phyloP scores from a whole-genome alignment of 1,140 invertebrate species.

The Lasioglossum baleicum region DNA sequence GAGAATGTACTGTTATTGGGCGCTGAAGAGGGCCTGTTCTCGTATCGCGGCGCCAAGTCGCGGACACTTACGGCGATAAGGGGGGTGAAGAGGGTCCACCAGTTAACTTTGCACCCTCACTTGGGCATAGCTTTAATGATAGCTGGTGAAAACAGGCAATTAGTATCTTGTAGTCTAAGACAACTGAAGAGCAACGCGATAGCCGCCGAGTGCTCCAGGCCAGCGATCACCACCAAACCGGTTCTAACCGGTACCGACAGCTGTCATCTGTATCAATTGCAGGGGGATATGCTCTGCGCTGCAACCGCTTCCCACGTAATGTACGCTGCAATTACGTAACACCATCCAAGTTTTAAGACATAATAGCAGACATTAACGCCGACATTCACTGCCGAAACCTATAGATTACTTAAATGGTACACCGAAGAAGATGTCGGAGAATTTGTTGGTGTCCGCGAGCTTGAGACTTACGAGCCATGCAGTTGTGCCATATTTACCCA shows the following conservation, averaged over 20 bases:
- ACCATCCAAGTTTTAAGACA: neutral
- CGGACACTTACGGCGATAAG: slow-evolving; percentile 79
- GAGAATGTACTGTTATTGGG: slow-evolving; percentile 73
- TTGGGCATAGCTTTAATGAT: slow-evolving; percentile 85
- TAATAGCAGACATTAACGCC: neutral
- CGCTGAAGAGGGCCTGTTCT: slow-evolving; percentile 76
- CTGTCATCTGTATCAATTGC: slow-evolving; percentile 83
- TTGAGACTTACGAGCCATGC: slow-evolving; percentile 87
- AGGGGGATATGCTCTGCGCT: slow-evolving; percentile 81
- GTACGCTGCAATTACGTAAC: slow-evolving; percentile 72
- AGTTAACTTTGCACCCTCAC: slow-evolving; percentile 82
- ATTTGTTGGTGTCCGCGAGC: slow-evolving; percentile 83
- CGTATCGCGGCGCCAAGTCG: slow-evolving; percentile 68
- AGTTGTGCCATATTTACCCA: slow-evolving; percentile 87
- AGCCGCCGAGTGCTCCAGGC: slow-evolving; percentile 82
- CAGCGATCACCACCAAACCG: slow-evolving; percentile 81
- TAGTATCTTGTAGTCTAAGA: slow-evolving; percentile 84
- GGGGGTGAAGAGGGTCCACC: slow-evolving; percentile 84
- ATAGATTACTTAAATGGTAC: slow-evolving; percentile 78
- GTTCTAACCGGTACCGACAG: slow-evolving; percentile 81
- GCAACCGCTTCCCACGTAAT: slow-evolving; percentile 85
- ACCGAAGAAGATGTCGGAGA: slow-evolving; percentile 70
- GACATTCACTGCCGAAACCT: slow-evolving; percentile 4
- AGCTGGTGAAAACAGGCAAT: slow-evolving; percentile 83
- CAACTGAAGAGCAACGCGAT: slow-evolving; percentile 83